phyloP scores from a whole-genome alignment of 30 jellyfish, hydroid and myxozoan species.

The Chrysaora quinquecirrha region DNA sequence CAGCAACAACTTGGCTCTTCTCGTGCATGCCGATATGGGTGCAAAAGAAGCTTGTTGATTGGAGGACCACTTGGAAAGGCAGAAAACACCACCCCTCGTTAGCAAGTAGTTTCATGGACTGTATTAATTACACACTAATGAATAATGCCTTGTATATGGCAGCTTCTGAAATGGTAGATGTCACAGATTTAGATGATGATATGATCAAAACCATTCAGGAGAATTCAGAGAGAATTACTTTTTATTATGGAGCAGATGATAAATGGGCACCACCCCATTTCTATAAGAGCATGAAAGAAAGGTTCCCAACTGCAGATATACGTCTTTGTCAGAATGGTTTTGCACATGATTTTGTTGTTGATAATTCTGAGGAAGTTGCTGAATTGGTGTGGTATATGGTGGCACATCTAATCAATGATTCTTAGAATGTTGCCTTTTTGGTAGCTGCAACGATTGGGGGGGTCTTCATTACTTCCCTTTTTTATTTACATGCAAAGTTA shows the following conservation, averaged over 20 bases:
- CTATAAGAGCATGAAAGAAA: slow-evolving; percentile 66
- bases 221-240: slow-evolving; percentile 45
- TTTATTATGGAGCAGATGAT: slow-evolving; percentile 80
- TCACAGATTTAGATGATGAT: slow-evolving; percentile 56
- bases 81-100: slow-evolving; percentile 56
- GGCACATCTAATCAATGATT: slow-evolving; percentile 9
- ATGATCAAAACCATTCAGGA: slow-evolving; percentile 39
- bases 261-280: slow-evolving; percentile 87
- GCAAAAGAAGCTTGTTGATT: slow-evolving; percentile 53
- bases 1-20: slow-evolving; percentile 57
- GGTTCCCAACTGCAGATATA: slow-evolving; percentile 79
- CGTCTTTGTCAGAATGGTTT: slow-evolving; percentile 64
- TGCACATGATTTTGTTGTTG: slow-evolving; percentile 90
- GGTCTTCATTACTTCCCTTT: too few relatives aligned
- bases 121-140: slow-evolving; percentile 67
- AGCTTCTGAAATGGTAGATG: slow-evolving; percentile 71
- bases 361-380: slow-evolving; percentile 82
- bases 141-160: slow-evolving; percentile 85
- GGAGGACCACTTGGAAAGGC: slow-evolving; percentile 89
- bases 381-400: slow-evolving; percentile 59
- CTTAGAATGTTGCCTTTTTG: too few relatives aligned
- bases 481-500: too few relatives aligned
- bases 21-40: slow-evolving; percentile 77
- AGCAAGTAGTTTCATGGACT: slow-evolving; percentile 34
- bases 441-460: too few relatives aligned